Evolutionary conservation across 2,888 invertebrate species (phyloP).

Genomic region (Litoditis marina): DNA sequence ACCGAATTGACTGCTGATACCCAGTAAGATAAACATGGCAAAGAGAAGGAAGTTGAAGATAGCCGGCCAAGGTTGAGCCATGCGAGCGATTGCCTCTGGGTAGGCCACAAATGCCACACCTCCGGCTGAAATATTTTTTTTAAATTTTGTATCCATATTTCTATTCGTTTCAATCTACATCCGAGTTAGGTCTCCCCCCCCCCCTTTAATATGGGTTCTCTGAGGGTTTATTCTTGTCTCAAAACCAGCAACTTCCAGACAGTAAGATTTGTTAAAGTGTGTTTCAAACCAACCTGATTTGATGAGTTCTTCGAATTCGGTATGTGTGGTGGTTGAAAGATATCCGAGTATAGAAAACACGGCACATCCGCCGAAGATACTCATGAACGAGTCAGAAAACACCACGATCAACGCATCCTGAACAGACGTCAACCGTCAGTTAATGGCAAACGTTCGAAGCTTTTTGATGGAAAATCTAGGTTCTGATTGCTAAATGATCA

Average conservation of each 20-base stretch:
- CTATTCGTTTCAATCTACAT: too few species aligned
- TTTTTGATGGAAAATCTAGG: too few species aligned
- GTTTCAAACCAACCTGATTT: too few species aligned
- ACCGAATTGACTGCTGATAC: slow-evolving; percentile 46
- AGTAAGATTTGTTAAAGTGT: too few species aligned
- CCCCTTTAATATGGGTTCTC: too few species aligned
- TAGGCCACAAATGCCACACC: slow-evolving; percentile 62
- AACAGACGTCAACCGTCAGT: not conserved
- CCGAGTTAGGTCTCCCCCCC: too few species aligned
- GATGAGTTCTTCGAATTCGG: too few species aligned
- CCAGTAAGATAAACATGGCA: slow-evolving; percentile 62
- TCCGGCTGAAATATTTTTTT: not conserved
- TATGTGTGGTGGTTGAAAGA: too few species aligned
- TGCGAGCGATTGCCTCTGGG: slow-evolving; percentile 61
- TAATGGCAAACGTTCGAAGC: too few species aligned
- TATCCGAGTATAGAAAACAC: slow-evolving; percentile 47
- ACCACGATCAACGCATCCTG: slow-evolving; percentile 50
- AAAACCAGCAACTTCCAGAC: too few species aligned
- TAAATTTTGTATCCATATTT: not conserved
- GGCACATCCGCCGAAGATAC: slow-evolving; percentile 40
- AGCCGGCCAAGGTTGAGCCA: slow-evolving; percentile 53
- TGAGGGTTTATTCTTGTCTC: too few species aligned
- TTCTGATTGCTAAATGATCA: too few species aligned
- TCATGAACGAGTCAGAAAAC: slow-evolving; percentile 46
- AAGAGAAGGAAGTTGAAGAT: slow-evolving; percentile 63